These are phyloP conservation scores for Kryptopterus vitreolus DNA, from an alignment of 2,797 vertebrate species.

Conservation along the genomic window DNA sequence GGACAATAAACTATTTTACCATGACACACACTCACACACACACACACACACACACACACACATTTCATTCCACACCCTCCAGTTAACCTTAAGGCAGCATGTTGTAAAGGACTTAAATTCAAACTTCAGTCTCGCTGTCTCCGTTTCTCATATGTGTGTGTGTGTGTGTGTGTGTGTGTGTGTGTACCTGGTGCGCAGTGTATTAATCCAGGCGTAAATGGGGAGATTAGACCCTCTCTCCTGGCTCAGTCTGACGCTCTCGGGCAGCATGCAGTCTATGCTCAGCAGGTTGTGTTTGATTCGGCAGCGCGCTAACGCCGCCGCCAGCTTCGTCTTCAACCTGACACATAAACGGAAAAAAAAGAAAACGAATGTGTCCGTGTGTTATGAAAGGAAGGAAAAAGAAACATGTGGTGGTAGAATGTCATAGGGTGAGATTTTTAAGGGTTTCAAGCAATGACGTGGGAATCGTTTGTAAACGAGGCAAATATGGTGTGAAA, in stretches of 20 bases:
- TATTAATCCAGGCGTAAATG: slow-evolving; percentile 86
- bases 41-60: slow-evolving; percentile 9
- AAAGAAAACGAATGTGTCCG: background rate
- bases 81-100: slow-evolving; percentile 17
- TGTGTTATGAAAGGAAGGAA: background rate
- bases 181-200: slow-evolving; percentile 68
- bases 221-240: slow-evolving; percentile 77
- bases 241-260: slow-evolving; percentile 77
- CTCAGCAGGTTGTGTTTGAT: slow-evolving; percentile 81
- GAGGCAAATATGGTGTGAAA: too few species aligned
- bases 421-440: background rate
- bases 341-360: slow-evolving; percentile 59
- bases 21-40: slow-evolving; percentile 1
- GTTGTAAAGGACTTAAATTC: slow-evolving; percentile 20
- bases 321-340: slow-evolving; percentile 84
- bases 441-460: too few species aligned
- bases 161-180: slow-evolving; percentile 1
- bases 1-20: slow-evolving; percentile 67
- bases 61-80: background rate
- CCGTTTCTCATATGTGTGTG: background rate
- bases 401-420: background rate
- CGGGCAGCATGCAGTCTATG: slow-evolving; percentile 80
- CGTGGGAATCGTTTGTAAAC: too few species aligned
- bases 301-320: slow-evolving; percentile 83
- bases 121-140: background rate